These are phyloP conservation scores for Poecilus cupreus DNA, from an alignment of 2,888 invertebrate genomes.

Conservation along the genomic window DNA sequence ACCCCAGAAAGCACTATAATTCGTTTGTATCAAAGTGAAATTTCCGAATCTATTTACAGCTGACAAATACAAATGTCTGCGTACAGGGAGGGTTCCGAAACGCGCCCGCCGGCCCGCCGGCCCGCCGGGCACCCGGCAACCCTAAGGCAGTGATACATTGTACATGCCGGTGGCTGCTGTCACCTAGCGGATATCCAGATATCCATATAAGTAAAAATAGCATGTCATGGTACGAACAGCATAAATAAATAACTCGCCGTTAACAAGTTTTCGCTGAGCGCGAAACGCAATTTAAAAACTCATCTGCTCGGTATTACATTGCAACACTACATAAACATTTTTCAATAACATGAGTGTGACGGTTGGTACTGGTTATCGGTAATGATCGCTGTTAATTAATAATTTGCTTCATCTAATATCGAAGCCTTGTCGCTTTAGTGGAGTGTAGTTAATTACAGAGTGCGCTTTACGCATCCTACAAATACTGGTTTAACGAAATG, in stretches of 20 bases:
- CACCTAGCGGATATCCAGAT: too few species aligned
- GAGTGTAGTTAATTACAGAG: constrained; percentile 1
- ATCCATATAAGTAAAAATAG: too few species aligned
- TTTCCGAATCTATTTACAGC: constrained; percentile 32
- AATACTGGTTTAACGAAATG: constrained; percentile 2
- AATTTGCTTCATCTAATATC: constrained; percentile 39
- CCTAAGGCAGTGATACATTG: constrained; percentile 1
- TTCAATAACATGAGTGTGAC: background rate
- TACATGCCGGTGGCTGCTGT: background rate
- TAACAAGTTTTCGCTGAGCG: background rate
- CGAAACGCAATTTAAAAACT: background rate
- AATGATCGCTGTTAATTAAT: constrained; percentile 12
- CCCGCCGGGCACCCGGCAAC: background rate
- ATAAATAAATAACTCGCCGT: background rate
- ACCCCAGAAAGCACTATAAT: background rate
- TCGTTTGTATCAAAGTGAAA: constrained; percentile 32
- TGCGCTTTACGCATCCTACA: background rate
- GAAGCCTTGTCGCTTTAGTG: constrained; percentile 12
- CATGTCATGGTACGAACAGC: background rate
- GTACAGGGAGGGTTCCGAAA: background rate
- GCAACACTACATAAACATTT: background rate
- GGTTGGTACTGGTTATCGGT: background rate
- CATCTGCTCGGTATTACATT: background rate
- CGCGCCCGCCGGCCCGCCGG: background rate
- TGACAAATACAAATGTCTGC: constrained; percentile 30